These are phyloP conservation scores for zebrafish (Danio rerio) DNA, from an alignment of 2,113 vertebrate genomes.

Conservation along the genomic window GRCz12tu NC_133189.1:8423001-8423500, in stretches of 20 bases:
- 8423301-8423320: constrained; percentile 39
- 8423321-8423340: constrained; percentile 38
- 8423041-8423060: background rate
- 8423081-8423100: background rate
- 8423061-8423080: background rate
- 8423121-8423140: constrained; percentile 46
- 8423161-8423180: constrained; percentile 67
- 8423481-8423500: constrained; percentile 37
- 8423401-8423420: constrained; percentile 34
- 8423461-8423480: constrained; percentile 52
- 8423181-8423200: constrained; percentile 57
- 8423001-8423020: background rate
- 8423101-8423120: background rate
- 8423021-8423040: constrained; percentile 2
- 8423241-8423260: constrained; percentile 70
- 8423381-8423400: constrained; percentile 34
- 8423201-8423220: constrained; percentile 59
- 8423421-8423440: constrained; percentile 33
- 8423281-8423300: constrained; percentile 24
- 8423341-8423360: constrained; percentile 40
- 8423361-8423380: constrained; percentile 6
- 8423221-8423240: constrained; percentile 73
- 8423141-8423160: constrained; percentile 35
- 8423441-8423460: constrained; percentile 35
- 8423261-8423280: constrained; percentile 67